Conservation (phyloP, 2,113 vertebrate species). For the Brienomyrus brachyistius region DNA sequence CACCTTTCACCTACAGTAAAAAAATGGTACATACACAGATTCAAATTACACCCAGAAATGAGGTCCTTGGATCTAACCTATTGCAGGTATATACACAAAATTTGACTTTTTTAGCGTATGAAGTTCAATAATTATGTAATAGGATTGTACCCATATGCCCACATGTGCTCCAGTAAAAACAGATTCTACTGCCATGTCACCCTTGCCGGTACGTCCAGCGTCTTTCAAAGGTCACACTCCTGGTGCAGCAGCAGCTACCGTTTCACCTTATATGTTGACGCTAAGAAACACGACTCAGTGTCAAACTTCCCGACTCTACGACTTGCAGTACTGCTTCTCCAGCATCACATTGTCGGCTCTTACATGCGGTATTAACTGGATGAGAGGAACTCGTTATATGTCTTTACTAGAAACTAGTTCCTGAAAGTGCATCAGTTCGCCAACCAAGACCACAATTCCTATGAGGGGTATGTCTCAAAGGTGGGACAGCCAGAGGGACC, state of each 20-base stretch:
- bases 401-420: background rate
- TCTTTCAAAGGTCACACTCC: background rate
- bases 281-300: background rate
- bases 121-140: background rate
- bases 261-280: background rate
- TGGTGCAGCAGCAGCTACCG: background rate
- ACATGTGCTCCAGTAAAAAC: background rate
- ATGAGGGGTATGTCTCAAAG: background rate
- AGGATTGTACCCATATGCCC: background rate
- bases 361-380: background rate
- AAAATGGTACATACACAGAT: background rate
- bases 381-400: background rate
- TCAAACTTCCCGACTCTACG: background rate
- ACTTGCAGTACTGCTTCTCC: background rate
- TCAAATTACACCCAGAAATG: background rate
- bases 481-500: background rate
- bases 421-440: background rate
- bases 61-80: background rate
- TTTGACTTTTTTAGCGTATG: background rate
- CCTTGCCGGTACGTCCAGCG: background rate
- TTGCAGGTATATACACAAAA: background rate
- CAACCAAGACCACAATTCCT: background rate
- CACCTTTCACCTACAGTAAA: background rate
- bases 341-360: background rate
- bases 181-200: background rate